Conservation (phyloP, 2,113 vertebrate genomes). For the Etheostoma spectabile region DNA sequence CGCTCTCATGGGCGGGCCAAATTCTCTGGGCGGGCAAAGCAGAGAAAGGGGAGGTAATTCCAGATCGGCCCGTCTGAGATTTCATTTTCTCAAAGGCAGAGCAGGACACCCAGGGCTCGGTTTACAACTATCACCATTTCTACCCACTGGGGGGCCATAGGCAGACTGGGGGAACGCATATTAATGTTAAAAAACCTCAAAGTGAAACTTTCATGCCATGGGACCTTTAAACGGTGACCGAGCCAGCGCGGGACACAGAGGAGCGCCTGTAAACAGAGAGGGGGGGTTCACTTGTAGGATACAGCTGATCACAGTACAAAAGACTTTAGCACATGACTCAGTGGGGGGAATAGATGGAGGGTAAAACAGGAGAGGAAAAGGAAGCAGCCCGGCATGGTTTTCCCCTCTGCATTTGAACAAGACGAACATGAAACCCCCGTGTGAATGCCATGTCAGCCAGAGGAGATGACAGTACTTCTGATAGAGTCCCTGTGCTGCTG, state of each 20-base stretch:
- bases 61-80: no score
- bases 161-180: no score
- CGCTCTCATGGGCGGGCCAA: no score
- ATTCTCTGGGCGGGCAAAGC: no score
- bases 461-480: slow-evolving; percentile 42
- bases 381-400: slow-evolving; percentile 35
- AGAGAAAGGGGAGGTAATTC: no score
- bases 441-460: slow-evolving; percentile 50
- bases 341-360: slow-evolving; percentile 20
- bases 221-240: not conserved
- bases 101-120: no score
- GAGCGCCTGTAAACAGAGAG: not conserved
- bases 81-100: no score
- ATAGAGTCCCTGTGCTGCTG: slow-evolving; percentile 31
- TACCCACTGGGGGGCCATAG: no score
- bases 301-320: slow-evolving; percentile 11
- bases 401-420: slow-evolving; percentile 34
- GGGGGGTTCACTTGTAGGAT: slow-evolving; percentile 32
- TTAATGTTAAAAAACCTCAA: no score
- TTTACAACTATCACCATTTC: no score
- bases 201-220: no score
- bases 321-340: slow-evolving; percentile 14
- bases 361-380: slow-evolving; percentile 25
- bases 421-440: slow-evolving; percentile 41
- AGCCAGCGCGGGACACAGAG: not conserved